Percentiles rank a stretch among this genome's conserved stretches.
These are phyloP conservation scores for Gerris lacustris DNA, from an alignment of 2,888 invertebrate genomes.

Conservation along the genomic window DNA sequence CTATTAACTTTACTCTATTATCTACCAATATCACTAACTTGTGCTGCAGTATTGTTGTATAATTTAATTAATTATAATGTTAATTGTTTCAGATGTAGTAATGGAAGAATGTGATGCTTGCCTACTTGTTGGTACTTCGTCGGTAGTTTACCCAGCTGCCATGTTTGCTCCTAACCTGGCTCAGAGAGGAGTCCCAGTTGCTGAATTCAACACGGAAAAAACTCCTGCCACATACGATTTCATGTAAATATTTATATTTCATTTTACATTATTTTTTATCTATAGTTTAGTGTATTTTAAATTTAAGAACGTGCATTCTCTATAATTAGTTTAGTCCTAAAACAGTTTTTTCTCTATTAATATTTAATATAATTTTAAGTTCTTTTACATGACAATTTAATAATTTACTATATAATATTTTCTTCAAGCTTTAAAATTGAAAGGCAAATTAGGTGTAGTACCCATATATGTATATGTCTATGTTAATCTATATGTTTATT, in stretches of 20 bases:
- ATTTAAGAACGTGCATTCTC: background rate
- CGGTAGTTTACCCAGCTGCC: slow-evolving; percentile 75
- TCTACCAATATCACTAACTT: too few species aligned
- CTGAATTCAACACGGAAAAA: slow-evolving; percentile 50
- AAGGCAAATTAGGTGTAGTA: too few species aligned
- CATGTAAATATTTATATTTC: slow-evolving; percentile 22
- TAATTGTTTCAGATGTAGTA: slow-evolving; percentile 41
- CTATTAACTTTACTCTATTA: too few species aligned
- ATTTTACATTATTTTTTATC: slow-evolving; percentile 30
- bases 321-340: too few species aligned
- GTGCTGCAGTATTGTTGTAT: background rate
- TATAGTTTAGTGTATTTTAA: background rate
- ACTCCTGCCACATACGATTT: slow-evolving; percentile 26
- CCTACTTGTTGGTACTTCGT: slow-evolving; percentile 73
- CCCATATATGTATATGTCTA: too few species aligned
- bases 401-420: too few species aligned
- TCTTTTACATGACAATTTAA: too few species aligned
- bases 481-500: too few species aligned
- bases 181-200: slow-evolving; percentile 57
- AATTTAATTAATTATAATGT: background rate
- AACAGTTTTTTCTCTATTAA: too few species aligned
- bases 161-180: slow-evolving; percentile 73
- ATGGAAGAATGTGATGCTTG: slow-evolving; percentile 62
- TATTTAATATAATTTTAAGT: too few species aligned
- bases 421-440: too few species aligned